Conservation (phyloP, 2,888 invertebrate species). For the Lasioglossum oenotherae region DNA sequence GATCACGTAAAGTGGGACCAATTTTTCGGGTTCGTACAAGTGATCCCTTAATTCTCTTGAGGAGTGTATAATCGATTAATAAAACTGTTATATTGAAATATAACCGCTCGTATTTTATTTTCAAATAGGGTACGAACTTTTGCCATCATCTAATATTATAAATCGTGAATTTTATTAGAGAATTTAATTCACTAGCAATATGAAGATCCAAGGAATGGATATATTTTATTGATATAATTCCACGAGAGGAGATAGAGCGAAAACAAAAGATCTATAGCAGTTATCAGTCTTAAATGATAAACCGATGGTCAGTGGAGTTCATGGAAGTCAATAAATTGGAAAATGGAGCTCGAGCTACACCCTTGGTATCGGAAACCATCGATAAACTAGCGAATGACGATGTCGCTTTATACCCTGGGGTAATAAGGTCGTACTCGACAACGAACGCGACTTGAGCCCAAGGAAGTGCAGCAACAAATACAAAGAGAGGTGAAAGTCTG, state of each 20-base stretch:
- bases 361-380: slow-evolving; percentile 18
- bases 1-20: too few relatives aligned
- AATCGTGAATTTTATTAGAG: not conserved
- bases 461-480: not conserved
- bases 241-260: not conserved
- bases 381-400: slow-evolving; percentile 29
- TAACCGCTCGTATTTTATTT: too few relatives aligned
- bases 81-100: too few relatives aligned
- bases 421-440: slow-evolving; percentile 32
- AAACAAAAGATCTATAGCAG: not conserved
- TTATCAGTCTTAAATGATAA: not conserved
- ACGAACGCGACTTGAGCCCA: not conserved
- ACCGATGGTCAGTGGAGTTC: not conserved
- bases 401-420: slow-evolving; percentile 14
- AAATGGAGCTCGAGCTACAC: slow-evolving; percentile 19
- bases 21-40: too few relatives aligned
- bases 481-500: not conserved
- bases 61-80: too few relatives aligned
- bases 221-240: not conserved
- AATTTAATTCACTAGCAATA: not conserved
- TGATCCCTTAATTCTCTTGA: too few relatives aligned
- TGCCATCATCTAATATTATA: not conserved
- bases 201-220: not conserved
- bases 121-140: too few relatives aligned
- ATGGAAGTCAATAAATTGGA: slow-evolving; percentile 36